Percentiles rank a stretch among this genome's conserved stretches.
Conservation (phyloP, 1,140 invertebrate species). For the Manduca sexta region DNA sequence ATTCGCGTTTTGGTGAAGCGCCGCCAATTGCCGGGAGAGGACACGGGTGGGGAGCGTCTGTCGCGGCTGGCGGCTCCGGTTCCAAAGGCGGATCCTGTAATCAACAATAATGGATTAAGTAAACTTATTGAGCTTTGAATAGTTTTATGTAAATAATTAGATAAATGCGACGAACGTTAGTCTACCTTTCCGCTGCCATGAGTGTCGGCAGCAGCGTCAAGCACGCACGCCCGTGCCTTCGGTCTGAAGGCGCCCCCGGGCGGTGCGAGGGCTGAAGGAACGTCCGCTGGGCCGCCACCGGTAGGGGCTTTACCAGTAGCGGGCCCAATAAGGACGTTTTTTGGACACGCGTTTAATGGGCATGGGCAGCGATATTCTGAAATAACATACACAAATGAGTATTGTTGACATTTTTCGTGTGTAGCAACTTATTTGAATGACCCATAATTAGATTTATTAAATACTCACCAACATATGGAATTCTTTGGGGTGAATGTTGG, state of each 20-base stretch:
- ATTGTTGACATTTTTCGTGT: background rate
- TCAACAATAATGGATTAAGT: too few relatives aligned
- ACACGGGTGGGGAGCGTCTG: conserved; percentile 57
- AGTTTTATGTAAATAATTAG: background rate
- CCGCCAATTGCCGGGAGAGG: conserved; percentile 59
- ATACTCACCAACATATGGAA: conserved; percentile 78
- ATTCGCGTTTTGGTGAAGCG: conserved; percentile 59
- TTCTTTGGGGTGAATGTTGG: conserved; percentile 79
- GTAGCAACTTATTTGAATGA: too few relatives aligned
- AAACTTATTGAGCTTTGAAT: background rate
- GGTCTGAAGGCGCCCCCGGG: conserved; percentile 62
- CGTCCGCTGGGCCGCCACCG: conserved; percentile 67
- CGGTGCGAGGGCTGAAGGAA: conserved; percentile 60
- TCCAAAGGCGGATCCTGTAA: conserved; percentile 66
- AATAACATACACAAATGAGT: conserved; percentile 10
- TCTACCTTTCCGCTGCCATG: conserved; percentile 63
- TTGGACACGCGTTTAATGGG: conserved; percentile 93
- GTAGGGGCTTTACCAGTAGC: conserved; percentile 87
- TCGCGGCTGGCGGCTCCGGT: conserved; percentile 76
- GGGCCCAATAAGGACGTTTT: conserved; percentile 97
- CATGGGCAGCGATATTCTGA: conserved; percentile 83
- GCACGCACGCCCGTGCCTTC: conserved; percentile 62
- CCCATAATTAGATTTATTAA: too few relatives aligned
- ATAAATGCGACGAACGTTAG: background rate
- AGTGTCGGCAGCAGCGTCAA: conserved; percentile 51